Base-by-base conservation (phyloP, 2,888 invertebrate species). In the Pristionchus mayeri region DNA sequence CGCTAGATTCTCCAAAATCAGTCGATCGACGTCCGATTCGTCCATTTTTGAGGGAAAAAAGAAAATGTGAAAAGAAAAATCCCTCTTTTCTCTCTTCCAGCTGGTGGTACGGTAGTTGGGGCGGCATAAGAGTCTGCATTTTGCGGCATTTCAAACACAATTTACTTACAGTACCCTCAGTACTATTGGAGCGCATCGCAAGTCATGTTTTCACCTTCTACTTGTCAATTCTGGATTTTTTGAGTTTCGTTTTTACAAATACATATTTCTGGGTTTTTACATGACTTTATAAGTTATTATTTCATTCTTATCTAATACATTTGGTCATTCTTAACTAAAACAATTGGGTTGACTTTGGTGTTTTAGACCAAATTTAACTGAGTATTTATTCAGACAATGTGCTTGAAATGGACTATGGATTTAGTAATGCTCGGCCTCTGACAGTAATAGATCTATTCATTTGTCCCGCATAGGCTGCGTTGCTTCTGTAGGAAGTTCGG, bases 361-460 rank as follows among this genome's bases (percentile, higher is more conserved):
- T 63, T 4, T 18, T 13, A 21, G 24, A 30, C 7, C 30, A 11
- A 13, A 30, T 11, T 50, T 50, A 18, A 30, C 50, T 78, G 76
- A 78, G 50, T 78, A 78, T 78, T 78, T 78, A 78, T 78, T 78
- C 76, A 50, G 76, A 78, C 48, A 48, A 24, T 48, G 40, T 78
- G 76, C 30, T 78, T 78, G 76, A 78, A 78, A 78, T 78, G 76
- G 50, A 27, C 50, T 78, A 50, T 71, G 27, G 76, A 78, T 50
- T 50, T 50, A 78, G 76, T 16, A 30, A 30, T 78, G 50, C 34
- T 9, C 7, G 24, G 75, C 21, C 27, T 75, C 24, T 75, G 37
- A 21, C 18, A 27, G 37, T 27, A 27, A 60, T 30, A 11, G 7
- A 13, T 75, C 24, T 78, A 21, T 30, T 50, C 18, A 78, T 50